phyloP scores from a whole-genome alignment of 2,797 vertebrate species.

The Pyrocephalus nanus region DNA sequence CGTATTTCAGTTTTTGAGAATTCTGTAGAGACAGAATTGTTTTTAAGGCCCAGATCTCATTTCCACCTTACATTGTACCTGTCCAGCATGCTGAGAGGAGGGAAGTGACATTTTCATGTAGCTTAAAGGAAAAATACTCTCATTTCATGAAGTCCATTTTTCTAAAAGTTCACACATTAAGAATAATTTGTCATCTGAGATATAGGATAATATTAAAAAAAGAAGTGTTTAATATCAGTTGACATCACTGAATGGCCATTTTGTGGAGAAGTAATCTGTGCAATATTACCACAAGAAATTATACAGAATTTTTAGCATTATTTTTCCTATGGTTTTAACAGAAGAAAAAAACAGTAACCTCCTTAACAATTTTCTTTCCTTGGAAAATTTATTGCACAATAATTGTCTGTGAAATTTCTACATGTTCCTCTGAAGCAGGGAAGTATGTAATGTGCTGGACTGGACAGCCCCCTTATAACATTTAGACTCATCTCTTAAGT shows the following conservation, averaged over 20 bases:
- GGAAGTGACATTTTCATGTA: not conserved
- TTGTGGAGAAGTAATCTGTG: not conserved
- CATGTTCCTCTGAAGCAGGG: not conserved
- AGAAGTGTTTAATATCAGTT: not conserved
- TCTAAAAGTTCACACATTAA: not conserved
- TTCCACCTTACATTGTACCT: not conserved
- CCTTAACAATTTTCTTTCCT: not conserved
- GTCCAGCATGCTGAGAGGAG: not conserved
- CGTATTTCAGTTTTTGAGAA: not conserved
- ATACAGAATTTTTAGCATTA: not conserved
- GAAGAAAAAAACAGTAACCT: not conserved
- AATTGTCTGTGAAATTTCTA: not conserved
- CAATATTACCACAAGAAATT: not conserved
- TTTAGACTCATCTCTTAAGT: not conserved
- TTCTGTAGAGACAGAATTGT: not conserved
- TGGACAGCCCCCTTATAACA: too few relatives aligned
- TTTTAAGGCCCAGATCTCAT: not conserved
- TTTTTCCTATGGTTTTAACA: not conserved
- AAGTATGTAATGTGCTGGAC: not conserved
- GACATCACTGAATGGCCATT: not conserved
- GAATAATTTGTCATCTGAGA: not conserved
- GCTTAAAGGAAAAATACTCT: not conserved
- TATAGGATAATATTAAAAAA: not conserved
- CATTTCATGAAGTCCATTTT: not conserved
- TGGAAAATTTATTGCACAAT: not conserved